Evolutionary conservation across 1,140 invertebrate genomes (phyloP).

Genomic region (Chlorops oryzae): DNA sequence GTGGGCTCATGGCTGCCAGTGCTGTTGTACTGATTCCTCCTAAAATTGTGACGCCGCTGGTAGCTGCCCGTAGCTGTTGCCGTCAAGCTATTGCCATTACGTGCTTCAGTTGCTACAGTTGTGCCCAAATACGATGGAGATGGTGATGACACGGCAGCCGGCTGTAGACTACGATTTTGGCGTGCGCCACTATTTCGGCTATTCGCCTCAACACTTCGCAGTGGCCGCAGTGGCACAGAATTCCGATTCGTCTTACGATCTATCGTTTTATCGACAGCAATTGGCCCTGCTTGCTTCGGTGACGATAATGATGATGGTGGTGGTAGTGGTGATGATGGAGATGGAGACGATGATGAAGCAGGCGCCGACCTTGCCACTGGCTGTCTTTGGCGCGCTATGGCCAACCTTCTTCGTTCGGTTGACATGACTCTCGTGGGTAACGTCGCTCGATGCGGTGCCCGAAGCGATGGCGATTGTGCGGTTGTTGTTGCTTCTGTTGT

Average conservation of each 20-base stretch:
- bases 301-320: constrained; percentile 6
- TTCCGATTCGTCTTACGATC: background rate
- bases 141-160: background rate
- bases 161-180: constrained; percentile 16
- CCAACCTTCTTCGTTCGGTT: too few relatives aligned
- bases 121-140: too few relatives aligned
- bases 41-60: too few relatives aligned
- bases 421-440: constrained; percentile 21
- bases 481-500: constrained; percentile 16
- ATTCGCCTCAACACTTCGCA: background rate
- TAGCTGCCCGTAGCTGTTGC: too few relatives aligned
- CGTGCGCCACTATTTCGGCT: constrained; percentile 1
- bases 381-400: background rate
- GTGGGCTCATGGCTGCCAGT: background rate
- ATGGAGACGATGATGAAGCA: background rate
- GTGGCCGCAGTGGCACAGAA: constrained; percentile 3
- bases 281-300: background rate
- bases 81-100: too few relatives aligned
- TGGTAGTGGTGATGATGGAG: too few relatives aligned
- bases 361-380: background rate
- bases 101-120: background rate
- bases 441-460: constrained; percentile 32
- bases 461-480: constrained; percentile 33
- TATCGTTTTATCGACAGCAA: background rate
- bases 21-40: background rate